phyloP scores from a whole-genome alignment of 2,113 vertebrate genomes.

The Cryptomyrus ogoouensis region DNA sequence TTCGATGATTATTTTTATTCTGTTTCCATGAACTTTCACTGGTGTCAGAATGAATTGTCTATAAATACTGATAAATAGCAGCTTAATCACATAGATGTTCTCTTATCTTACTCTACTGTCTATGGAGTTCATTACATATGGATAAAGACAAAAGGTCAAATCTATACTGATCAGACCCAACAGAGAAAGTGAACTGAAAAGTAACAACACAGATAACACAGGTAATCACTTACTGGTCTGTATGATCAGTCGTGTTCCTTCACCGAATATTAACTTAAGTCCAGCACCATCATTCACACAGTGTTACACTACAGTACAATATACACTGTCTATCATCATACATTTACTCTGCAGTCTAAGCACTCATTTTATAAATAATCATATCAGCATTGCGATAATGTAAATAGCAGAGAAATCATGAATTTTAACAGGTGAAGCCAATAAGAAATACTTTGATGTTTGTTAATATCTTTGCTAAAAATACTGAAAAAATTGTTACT shows the following conservation, averaged over 20 bases:
- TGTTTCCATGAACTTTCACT: neutral
- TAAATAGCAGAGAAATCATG: too few species aligned
- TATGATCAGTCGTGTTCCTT: constrained; percentile 30
- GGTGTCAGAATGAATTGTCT: neutral
- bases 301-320: neutral
- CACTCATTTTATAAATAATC: neutral
- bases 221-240: neutral
- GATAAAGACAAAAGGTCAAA: neutral
- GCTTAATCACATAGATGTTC: neutral
- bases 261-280: constrained; percentile 38
- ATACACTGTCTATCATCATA: too few species aligned
- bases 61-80: neutral
- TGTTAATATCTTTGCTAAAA: neutral
- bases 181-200: neutral
- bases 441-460: neutral
- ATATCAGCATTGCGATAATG: too few species aligned
- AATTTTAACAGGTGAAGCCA: too few species aligned
- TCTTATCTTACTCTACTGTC: neutral
- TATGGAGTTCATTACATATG: neutral
- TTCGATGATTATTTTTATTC: neutral
- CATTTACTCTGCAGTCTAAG: neutral
- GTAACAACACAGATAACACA: neutral
- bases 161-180: neutral
- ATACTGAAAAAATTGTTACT: neutral
- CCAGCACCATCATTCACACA: neutral